A percentile compares a stretch with the other conserved stretches of the same genome.
phyloP scores from a whole-genome alignment of 37 sponge, comb jelly and placozoan genomes.

The Eunapius fragilis region DNA sequence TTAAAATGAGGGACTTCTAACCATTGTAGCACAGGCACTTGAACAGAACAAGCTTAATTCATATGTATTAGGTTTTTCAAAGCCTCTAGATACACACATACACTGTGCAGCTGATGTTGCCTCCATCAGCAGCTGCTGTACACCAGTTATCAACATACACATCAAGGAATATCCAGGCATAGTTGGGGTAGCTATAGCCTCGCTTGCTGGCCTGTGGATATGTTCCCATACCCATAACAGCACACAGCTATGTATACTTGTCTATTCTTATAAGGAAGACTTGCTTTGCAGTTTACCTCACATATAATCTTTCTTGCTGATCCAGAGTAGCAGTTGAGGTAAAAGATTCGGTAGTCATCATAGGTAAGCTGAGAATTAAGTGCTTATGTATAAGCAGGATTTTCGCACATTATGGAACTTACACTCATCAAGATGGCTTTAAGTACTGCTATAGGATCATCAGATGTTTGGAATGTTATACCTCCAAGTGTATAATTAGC shows the following conservation, averaged over 20 bases:
- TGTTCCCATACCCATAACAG: too few relatives aligned
- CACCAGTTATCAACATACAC: conserved; percentile 30
- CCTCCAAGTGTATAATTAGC: not conserved
- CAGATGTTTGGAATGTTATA: not conserved
- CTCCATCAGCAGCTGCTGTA: conserved; percentile 1
- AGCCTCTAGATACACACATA: too few relatives aligned
- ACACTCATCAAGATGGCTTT: not conserved
- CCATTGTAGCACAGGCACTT: too few relatives aligned
- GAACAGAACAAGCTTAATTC: too few relatives aligned
- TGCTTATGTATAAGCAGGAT: not conserved
- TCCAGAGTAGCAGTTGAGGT: conserved; percentile 17
- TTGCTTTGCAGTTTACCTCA: not conserved
- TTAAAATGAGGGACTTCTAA: too few relatives aligned
- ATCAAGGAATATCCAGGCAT: conserved; percentile 32
- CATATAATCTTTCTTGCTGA: conserved; percentile 17
- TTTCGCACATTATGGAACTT: too few relatives aligned
- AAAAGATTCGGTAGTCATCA: conserved; percentile 15
- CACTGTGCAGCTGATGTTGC: too few relatives aligned
- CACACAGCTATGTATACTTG: too few relatives aligned
- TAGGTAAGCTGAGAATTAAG: not conserved
- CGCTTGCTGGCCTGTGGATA: conserved; percentile 22
- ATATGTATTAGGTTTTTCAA: too few relatives aligned
- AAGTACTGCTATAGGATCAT: not conserved
- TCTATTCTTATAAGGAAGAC: too few relatives aligned
- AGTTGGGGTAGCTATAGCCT: conserved; percentile 8